These are phyloP conservation scores for Dynastes maya DNA, from an alignment of 2,888 invertebrate genomes.

Conservation along the genomic window DNA sequence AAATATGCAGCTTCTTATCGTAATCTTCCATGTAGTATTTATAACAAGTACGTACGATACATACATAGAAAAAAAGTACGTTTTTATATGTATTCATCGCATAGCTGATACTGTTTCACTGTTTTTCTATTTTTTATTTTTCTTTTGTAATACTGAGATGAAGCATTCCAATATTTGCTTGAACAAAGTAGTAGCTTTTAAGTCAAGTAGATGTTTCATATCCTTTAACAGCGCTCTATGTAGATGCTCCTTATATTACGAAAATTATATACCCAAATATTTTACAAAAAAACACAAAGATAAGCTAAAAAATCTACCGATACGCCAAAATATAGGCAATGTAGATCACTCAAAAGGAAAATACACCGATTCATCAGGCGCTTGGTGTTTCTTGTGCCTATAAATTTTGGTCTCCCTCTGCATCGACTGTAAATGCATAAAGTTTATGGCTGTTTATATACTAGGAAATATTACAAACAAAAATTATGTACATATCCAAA, in stretches of 20 bases:
- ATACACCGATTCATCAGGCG: too few relatives aligned
- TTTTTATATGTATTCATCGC: slow-evolving; percentile 18
- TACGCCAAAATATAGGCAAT: too few relatives aligned
- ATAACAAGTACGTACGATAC: slow-evolving; percentile 32
- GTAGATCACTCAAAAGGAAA: too few relatives aligned
- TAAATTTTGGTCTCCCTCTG: too few relatives aligned
- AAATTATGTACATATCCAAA: too few relatives aligned
- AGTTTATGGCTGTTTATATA: too few relatives aligned
- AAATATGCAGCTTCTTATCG: slow-evolving; percentile 49
- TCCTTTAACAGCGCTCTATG: slow-evolving; percentile 11
- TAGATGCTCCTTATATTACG: slow-evolving; percentile 19
- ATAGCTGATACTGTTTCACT: slow-evolving; percentile 1
- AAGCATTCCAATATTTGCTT: slow-evolving; percentile 46
- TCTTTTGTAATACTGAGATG: neutral
- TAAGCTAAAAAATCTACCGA: neutral
- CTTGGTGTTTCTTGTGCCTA: too few relatives aligned
- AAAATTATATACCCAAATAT: slow-evolving; percentile 21
- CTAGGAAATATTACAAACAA: too few relatives aligned
- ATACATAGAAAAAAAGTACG: slow-evolving; percentile 25
- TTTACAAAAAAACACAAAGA: neutral
- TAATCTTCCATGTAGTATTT: slow-evolving; percentile 47
- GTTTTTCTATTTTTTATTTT: slow-evolving; percentile 8
- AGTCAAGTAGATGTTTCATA: slow-evolving; percentile 39
- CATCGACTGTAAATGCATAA: too few relatives aligned
- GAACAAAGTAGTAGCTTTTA: slow-evolving; percentile 34